Base-by-base conservation (phyloP, 2,797 vertebrate genomes). In the Microchirus variegatus region DNA sequence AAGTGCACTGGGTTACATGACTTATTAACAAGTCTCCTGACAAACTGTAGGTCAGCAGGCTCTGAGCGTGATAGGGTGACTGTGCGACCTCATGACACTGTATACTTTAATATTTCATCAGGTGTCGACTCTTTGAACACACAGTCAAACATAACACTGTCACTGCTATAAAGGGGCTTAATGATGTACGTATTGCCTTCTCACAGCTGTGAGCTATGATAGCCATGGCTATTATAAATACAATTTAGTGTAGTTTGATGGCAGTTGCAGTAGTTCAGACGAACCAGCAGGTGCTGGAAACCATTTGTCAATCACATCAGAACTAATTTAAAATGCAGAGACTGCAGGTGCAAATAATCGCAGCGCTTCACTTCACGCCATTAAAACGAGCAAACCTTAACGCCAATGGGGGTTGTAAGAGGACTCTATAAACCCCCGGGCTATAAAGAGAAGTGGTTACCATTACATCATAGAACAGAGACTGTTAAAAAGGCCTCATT, bases 1-100 rank as follows among this genome's bases (percentile, higher is more conserved):
- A 56, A 66, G 73, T 64, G 80, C 70, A 82, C 63, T 73, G 53
- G 63, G 75, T 76, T 53, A 58, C 69, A 80, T 84, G 57, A 84
- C 52, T 78, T 78, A 79, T 86, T 81, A 17, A 73, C 37, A 42
- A 17, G 63, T 44, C 36, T 61, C 37, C 2, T 0, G 6, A 12
- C 50, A 54, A 13, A 26, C 0, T 56, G 64, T 48, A 38, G 47
- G 63, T 78, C 75, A 82, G 46, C 50, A 48, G 49, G 15, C 35
- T 63, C 14, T 56, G 55, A 73, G 76, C 48, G 70, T 53, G 59
- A 84, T 60, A 60, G 42, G 60, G 50, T 19, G 3, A 44, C 52
- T 31, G n/a, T 18, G 43, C 65, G 71, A 83, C 61, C 69, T 79
- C 55, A 45, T 1, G 1, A 40, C 43, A 60, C 56, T 26, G 11